Evolutionary conservation across 2,797 vertebrate genomes (phyloP).

Genomic region (Gambusia yucatana): DNA sequence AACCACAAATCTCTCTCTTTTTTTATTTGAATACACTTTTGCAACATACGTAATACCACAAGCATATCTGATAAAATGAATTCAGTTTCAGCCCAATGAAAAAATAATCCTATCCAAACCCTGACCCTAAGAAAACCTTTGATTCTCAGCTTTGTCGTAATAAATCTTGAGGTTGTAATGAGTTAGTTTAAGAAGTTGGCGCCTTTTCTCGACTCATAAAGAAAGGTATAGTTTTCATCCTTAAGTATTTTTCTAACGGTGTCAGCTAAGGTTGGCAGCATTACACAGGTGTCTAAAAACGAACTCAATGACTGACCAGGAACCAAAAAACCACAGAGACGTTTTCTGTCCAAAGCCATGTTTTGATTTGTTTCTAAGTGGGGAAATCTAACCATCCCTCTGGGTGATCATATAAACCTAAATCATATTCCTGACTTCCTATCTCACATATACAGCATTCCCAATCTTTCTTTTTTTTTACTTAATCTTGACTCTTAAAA

Average conservation of each 20-base stretch:
- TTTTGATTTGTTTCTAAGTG: slow-evolving; percentile 22
- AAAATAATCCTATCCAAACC: not conserved
- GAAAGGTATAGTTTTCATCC: slow-evolving; percentile 10
- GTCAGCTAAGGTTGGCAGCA: slow-evolving; percentile 2
- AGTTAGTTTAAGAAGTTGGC: slow-evolving; percentile 14
- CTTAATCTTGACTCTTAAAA: slow-evolving; percentile 24
- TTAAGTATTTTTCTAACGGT: slow-evolving; percentile 5
- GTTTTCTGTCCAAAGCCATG: slow-evolving; percentile 9
- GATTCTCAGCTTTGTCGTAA: not conserved
- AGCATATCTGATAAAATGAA: not conserved
- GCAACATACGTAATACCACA: not conserved
- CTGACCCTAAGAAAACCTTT: not conserved
- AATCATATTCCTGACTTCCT: slow-evolving; percentile 31
- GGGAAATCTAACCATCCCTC: slow-evolving; percentile 26
- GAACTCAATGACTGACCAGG: slow-evolving; percentile 44
- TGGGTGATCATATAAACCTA: slow-evolving; percentile 29
- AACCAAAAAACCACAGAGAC: slow-evolving; percentile 43
- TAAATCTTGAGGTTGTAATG: slow-evolving; percentile 8
- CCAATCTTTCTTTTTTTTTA: slow-evolving; percentile 1
- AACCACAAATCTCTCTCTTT: not conserved
- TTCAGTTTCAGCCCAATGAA: slow-evolving; percentile 1
- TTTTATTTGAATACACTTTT: not conserved
- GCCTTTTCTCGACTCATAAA: slow-evolving; percentile 10
- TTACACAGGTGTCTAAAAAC: slow-evolving; percentile 25
- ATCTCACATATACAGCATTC: not conserved